Conservation (phyloP, 2,888 invertebrate species). For the Euproctis similis region DNA sequence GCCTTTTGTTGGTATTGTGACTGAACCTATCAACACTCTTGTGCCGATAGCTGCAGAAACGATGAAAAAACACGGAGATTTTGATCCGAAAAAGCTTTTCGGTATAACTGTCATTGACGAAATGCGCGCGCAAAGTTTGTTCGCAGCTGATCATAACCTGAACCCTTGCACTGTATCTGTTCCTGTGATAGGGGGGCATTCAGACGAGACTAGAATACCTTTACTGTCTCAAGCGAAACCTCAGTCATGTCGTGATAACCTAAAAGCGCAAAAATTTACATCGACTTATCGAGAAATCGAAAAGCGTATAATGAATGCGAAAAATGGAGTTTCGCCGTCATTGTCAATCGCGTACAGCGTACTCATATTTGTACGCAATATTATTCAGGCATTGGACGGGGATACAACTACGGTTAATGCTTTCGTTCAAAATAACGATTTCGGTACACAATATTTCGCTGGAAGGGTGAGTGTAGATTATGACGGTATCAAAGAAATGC, state of each 20-base stretch:
- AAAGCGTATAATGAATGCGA: constrained; percentile 77
- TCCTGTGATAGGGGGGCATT: constrained; percentile 87
- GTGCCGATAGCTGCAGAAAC: constrained; percentile 65
- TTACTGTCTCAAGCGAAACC: constrained; percentile 83
- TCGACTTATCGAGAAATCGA: constrained; percentile 74
- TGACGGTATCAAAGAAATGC: constrained; percentile 43
- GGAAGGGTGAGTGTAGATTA: constrained; percentile 39
- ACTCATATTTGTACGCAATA: constrained; percentile 72
- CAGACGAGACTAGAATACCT: constrained; percentile 84
- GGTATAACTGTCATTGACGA: constrained; percentile 85
- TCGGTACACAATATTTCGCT: constrained; percentile 50
- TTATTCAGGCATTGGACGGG: constrained; percentile 67
- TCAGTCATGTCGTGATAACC: constrained; percentile 53
- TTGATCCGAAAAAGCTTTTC: constrained; percentile 79
- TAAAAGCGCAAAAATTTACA: constrained; percentile 50
- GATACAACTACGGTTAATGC: constrained; percentile 34
- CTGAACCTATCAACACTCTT: constrained; percentile 60
- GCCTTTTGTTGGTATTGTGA: constrained; percentile 58
- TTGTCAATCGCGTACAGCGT: constrained; percentile 80
- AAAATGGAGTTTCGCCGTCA: constrained; percentile 75
- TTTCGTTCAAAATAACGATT: constrained; percentile 54
- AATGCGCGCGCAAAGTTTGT: constrained; percentile 84
- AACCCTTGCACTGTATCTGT: constrained; percentile 80
- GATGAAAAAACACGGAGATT: constrained; percentile 52
- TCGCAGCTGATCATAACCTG: constrained; percentile 78